Conservation (phyloP, 2,888 invertebrate genomes). For the Dryococelus australis region DNA sequence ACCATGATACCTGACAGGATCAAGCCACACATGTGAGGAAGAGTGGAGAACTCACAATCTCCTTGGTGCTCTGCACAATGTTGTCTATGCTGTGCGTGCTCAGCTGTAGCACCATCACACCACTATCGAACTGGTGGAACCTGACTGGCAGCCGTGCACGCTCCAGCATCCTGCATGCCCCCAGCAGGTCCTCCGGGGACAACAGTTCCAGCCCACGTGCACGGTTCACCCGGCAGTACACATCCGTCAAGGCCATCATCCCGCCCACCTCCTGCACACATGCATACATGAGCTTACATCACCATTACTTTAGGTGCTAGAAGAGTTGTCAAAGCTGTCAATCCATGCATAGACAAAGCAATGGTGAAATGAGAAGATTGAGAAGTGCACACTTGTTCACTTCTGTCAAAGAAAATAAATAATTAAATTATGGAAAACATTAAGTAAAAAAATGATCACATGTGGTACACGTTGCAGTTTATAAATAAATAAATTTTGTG, state of each 20-base stretch:
- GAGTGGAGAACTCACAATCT: conserved; percentile 62
- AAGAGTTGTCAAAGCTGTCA: no score
- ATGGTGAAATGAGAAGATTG: no score
- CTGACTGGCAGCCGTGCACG: conserved; percentile 73
- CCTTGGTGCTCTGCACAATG: conserved; percentile 71
- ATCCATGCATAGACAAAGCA: no score
- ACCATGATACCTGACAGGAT: no score
- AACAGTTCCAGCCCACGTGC: conserved; percentile 94
- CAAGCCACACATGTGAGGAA: no score
- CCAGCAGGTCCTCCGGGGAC: conserved; percentile 95
- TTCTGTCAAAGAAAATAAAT: no score
- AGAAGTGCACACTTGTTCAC: no score
- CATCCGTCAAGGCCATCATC: conserved; percentile 96
- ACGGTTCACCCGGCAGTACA: conserved; percentile 95
- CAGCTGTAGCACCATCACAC: conserved; percentile 93
- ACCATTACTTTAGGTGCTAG: no score
- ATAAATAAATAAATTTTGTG: no score
- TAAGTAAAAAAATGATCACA: no score
- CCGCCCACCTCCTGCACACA: conserved; percentile 82
- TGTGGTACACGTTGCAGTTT: no score
- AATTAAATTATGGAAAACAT: no score
- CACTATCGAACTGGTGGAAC: conserved; percentile 87
- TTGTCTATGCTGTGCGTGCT: conserved; percentile 76
- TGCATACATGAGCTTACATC: neutral
- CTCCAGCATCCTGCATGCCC: conserved; percentile 82